Base-by-base conservation (phyloP, 2,113 vertebrate genomes). In the Girardinichthys multiradiatus region DNA sequence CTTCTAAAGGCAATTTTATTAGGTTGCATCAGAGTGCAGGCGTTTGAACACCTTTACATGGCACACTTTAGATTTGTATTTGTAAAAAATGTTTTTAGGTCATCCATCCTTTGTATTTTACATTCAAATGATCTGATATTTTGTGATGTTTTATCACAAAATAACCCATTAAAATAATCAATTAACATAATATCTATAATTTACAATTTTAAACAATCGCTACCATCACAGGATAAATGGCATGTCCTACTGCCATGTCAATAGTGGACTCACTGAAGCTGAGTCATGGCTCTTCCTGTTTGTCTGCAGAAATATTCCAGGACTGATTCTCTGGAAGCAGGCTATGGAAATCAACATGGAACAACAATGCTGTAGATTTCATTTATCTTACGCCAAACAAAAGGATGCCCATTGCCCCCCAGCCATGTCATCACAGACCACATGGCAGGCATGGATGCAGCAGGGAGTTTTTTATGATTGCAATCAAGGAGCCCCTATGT, bases 401-500 rank as follows among this genome's bases (percentile, higher is more conserved):
- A 68, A 70, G 4, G 12, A 2, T 30, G 13, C 45, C 45, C 8
- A n/a, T 39, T 14, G 45, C 39, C 17, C 24, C 5, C 19, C 17
- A 51, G 61, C 58, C 70, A 70, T 65, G 70, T 77, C 57, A 83
- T 78, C 63, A 75, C 61, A 71, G 61, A 72, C 67, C 51, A 72
- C 79, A 54, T 31, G 64, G 72, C 51, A 59, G 59, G 72, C 59
- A 69, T 17, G 61, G 82, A 82, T 74, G 78, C 78, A 75, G 51
- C 37, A 68, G 51, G 64, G 61, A 72, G 60, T 75, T 70, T 61
- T 83, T 70, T 33, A 71, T 84, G 76, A 89, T 84, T 90, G 87
- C 86, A 92, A 90, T 92, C 90, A 89, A 76, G 62, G 42, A 84
- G 66, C 62, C 54, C 65, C 64, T 42, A 58, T n/a, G 61, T 69